phyloP scores from a whole-genome alignment of 23 tunicate genomes.

The Aplidium turbinatum region DNA sequence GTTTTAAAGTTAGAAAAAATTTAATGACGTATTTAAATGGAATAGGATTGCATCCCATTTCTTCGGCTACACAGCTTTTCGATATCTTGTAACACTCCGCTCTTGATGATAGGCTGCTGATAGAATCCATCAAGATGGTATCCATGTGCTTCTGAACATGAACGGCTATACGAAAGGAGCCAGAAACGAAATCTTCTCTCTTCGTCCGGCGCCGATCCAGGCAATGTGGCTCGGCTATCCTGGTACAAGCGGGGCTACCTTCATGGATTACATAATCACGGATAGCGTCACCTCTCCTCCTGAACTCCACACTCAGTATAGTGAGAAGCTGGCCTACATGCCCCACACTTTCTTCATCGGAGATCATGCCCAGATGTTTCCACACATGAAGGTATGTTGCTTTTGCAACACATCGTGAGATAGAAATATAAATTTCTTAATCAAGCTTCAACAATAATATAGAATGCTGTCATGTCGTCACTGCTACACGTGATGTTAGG shows the following conservation, averaged over 20 bases:
- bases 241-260: conserved; percentile 95
- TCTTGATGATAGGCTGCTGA: conserved; percentile 83
- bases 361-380: conserved; percentile 98
- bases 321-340: conserved; percentile 97
- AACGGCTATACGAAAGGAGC: conserved; percentile 99
- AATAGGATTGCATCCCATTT: no score
- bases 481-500: no score
- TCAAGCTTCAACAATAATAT: no score
- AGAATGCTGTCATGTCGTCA: no score
- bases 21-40: no score
- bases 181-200: conserved; percentile 91
- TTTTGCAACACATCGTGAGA: not conserved
- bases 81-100: no score
- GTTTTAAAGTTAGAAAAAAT: no score
- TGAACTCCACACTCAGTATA: conserved; percentile 57
- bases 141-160: conserved; percentile 93
- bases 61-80: no score
- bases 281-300: conserved; percentile 85
- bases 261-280: conserved; percentile 98
- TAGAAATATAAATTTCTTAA: no score
- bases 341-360: conserved; percentile 94
- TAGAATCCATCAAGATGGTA: conserved; percentile 87
- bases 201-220: conserved; percentile 97
- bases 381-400: conserved; percentile 67
- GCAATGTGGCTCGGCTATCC: conserved; percentile 99